A percentile compares a stretch with the other conserved stretches of the same genome.
phyloP scores from a whole-genome alignment of 2,113 vertebrate species.

The Brienomyrus brachyistius region DNA sequence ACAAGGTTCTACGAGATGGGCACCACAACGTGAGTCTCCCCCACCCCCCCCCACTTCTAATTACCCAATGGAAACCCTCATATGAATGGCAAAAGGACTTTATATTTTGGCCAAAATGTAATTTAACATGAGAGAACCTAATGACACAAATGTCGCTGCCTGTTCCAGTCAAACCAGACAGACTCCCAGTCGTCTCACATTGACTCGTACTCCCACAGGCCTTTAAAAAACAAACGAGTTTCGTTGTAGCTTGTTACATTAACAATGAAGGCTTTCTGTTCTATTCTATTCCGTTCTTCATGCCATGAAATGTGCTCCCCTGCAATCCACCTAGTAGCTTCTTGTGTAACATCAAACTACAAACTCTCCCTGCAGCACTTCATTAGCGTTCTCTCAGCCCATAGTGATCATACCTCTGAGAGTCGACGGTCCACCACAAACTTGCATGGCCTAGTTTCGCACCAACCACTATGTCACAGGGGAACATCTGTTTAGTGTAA shows the following conservation, averaged over 20 bases:
- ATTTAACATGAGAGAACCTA: not conserved
- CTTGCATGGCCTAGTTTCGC: not conserved
- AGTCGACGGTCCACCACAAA: not conserved
- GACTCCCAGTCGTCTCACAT: not conserved
- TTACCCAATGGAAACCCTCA: not conserved
- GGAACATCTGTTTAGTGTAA: not conserved
- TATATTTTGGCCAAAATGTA: not conserved
- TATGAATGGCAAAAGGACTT: not conserved
- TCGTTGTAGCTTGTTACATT: not conserved
- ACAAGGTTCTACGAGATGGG: slow-evolving; percentile 89
- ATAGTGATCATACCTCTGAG: not conserved
- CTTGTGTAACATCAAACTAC: not conserved
- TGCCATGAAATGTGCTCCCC: not conserved
- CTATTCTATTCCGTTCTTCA: not conserved
- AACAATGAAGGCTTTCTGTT: not conserved
- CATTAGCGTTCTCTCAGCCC: not conserved
- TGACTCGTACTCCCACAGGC: not conserved
- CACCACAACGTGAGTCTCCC: slow-evolving; percentile 82
- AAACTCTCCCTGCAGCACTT: not conserved
- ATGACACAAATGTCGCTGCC: not conserved
- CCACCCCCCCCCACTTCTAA: not conserved
- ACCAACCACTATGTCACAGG: not conserved
- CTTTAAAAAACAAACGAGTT: not conserved
- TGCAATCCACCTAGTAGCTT: not conserved
- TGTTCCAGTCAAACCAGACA: not conserved